Evolutionary conservation across 2,797 vertebrate species (phyloP).

Genomic region (Hyperoplus lanceolatus): DNA sequence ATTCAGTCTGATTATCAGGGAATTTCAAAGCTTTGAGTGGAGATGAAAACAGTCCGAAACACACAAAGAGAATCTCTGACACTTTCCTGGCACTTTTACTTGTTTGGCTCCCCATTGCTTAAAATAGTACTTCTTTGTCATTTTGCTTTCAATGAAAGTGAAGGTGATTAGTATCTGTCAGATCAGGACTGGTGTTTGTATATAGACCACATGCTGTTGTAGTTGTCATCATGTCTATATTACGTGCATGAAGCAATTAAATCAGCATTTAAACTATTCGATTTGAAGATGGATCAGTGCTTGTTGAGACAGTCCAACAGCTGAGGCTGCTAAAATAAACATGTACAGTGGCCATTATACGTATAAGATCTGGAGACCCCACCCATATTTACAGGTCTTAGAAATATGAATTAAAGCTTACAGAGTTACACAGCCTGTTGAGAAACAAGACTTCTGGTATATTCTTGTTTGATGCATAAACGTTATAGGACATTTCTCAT

Average conservation of each 20-base stretch:
- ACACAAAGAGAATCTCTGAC: slow-evolving; percentile 7
- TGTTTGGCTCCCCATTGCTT: neutral
- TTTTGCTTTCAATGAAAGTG: neutral
- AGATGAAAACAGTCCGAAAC: slow-evolving; percentile 41
- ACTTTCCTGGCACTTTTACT: neutral
- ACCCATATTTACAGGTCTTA: slow-evolving; percentile 3
- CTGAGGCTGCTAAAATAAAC: slow-evolving; percentile 11
- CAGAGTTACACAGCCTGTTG: slow-evolving; percentile 7
- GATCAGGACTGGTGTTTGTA: neutral
- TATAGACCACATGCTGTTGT: neutral
- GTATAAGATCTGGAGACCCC: slow-evolving; percentile 18
- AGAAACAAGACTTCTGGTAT: slow-evolving; percentile 3
- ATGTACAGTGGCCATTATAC: slow-evolving; percentile 5
- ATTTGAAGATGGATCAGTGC: neutral
- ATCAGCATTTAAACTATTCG: too few species aligned
- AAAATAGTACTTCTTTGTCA: slow-evolving; percentile 29
- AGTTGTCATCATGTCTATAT: neutral
- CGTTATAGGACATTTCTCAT: slow-evolving; percentile 35
- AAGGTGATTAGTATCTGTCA: neutral
- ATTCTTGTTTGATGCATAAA: slow-evolving; percentile 29
- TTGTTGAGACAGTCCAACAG: slow-evolving; percentile 3
- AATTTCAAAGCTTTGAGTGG: slow-evolving; percentile 36
- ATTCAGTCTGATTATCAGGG: slow-evolving; percentile 33
- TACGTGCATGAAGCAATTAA: neutral
- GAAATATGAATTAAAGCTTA: slow-evolving; percentile 17